Conservation (phyloP, 2,113 vertebrate genomes). For the Onychorhynchus coronatus region DNA sequence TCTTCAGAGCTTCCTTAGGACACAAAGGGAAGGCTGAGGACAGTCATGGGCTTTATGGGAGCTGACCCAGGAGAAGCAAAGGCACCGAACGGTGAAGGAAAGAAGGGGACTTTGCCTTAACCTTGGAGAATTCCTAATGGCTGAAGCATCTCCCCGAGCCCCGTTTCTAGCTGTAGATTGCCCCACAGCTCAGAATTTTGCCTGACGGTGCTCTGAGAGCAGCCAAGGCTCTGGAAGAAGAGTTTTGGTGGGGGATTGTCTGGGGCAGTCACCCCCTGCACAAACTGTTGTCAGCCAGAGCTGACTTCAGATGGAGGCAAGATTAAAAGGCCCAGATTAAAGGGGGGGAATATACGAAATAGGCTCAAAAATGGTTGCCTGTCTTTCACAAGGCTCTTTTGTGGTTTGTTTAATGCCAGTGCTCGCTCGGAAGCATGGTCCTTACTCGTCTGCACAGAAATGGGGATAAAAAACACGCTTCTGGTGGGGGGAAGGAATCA, state of each 20-base stretch:
- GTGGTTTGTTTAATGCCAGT: conserved; percentile 81
- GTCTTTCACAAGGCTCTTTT: conserved; percentile 75
- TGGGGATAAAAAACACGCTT: conserved; percentile 63
- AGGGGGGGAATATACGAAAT: conserved; percentile 74
- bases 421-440: conserved; percentile 69
- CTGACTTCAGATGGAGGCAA: conserved; percentile 73
- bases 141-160: not conserved
- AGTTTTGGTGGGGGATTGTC: not conserved
- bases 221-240: not conserved
- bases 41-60: not conserved
- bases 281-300: conserved; percentile 51
- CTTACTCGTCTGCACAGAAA: conserved; percentile 68
- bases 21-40: not conserved
- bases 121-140: not conserved
- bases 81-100: not conserved
- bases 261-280: not conserved
- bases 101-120: not conserved
- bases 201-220: not conserved
- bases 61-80: not conserved
- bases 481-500: conserved; percentile 55
- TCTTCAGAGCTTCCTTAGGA: not conserved
- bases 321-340: conserved; percentile 84
- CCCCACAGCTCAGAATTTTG: not conserved
- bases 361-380: conserved; percentile 76
- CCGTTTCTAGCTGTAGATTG: not conserved